phyloP scores from a whole-genome alignment of 1,140 invertebrate species.

The Orchestia grillus region DNA sequence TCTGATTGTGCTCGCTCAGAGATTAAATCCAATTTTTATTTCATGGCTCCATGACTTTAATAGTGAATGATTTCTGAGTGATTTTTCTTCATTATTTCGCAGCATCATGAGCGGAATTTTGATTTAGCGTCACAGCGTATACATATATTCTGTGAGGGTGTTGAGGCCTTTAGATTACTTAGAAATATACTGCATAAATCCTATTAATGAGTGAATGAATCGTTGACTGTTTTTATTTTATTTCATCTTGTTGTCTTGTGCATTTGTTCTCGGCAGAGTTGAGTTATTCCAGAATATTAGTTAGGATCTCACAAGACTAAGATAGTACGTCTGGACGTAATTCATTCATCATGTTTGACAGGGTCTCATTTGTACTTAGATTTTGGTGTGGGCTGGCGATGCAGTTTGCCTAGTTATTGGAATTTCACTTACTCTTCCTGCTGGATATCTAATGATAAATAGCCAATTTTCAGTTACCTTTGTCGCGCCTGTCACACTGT shows the following conservation, averaged over 20 bases:
- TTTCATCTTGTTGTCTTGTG: neutral
- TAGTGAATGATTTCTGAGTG: neutral
- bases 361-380: neutral
- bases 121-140: neutral
- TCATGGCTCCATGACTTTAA: neutral
- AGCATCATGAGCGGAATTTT: neutral
- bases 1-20: neutral
- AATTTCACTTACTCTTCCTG: neutral
- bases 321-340: neutral
- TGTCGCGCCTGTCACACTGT: neutral
- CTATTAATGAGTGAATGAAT: neutral
- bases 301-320: neutral
- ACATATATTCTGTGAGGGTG: no score
- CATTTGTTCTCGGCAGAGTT: neutral
- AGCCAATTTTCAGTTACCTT: neutral
- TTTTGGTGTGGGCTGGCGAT: neutral
- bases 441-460: neutral
- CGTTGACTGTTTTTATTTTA: neutral
- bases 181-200: neutral
- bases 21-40: neutral
- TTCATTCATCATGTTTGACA: neutral
- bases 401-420: neutral
- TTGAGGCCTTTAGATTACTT: neutral
- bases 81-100: neutral
- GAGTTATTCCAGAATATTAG: neutral